Evolutionary conservation across 2,888 invertebrate species (phyloP), one percentile per base, ranked within the genome.

Genomic region (Drosophila ezoana): DNA sequence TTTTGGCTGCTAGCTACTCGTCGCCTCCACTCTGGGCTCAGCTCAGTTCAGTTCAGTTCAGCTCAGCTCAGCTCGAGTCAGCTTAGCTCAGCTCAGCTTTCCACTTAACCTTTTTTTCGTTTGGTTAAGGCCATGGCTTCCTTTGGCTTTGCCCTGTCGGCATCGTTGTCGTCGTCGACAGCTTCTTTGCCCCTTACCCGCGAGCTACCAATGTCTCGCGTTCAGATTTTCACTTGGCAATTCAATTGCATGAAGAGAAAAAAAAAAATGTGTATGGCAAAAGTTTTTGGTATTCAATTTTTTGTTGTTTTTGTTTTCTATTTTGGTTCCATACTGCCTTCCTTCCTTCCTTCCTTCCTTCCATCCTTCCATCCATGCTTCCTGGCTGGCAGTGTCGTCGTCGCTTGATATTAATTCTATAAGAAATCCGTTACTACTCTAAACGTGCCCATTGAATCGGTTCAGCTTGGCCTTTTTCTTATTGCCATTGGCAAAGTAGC

Each of bases 321-420:
- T 28, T 43, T 41, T 44, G 37, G 20, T 40, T 49, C 37, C 10
- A 18, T 60, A 28, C 40, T 60, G 52, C 56, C 28, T 28, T 28
- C 28, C 28, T 60, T 56, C 59, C 33, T 49, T 18, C 38, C 41
- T 59, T 37, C 6, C 35, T 20, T 63, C 48, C 40, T 38, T 43
- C 56, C 62, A 51, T n/a, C n/a, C 61, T 32, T 38, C 14, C 62
- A 51, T 45, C 35, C 33, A 32, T 53, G 20, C 18, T 28, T 14
- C 20, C 33, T 32, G 18, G 33, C 45, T 48, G 44, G 35, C 41
- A 48, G 60, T 63, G 54, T 68, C 69, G 67, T 74, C 66, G 72
- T 63, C 68, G 72, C 61, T 81, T 81, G 77, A 88, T 86, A 86
- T 84, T 88, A 88, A 86, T 88, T 87, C 87, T 77, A 86, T 88